Conservation (phyloP, 1,140 invertebrate species). For the Pseudomyrmex concolor region DNA sequence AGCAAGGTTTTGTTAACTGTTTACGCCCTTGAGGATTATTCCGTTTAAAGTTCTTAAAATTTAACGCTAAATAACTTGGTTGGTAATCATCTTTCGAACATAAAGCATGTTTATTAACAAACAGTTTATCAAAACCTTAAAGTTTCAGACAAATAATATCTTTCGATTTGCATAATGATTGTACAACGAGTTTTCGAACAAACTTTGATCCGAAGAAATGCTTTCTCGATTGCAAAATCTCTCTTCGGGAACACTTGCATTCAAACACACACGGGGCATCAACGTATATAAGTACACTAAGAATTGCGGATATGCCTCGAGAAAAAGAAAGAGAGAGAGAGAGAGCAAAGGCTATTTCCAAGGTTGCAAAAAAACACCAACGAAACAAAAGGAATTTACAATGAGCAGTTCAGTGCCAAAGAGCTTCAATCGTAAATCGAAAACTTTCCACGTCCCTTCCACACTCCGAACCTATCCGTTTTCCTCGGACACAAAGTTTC, state of each 20-base stretch:
- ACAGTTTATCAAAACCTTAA: not conserved
- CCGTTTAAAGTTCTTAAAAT: constrained; percentile 13
- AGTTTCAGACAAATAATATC: not conserved
- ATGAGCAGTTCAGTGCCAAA: constrained; percentile 46
- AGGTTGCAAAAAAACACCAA: constrained; percentile 21
- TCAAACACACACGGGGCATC: constrained; percentile 1
- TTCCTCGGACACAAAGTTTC: constrained; percentile 14
- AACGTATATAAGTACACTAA: constrained; percentile 5
- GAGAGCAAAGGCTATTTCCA: constrained; percentile 41
- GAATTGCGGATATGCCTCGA: constrained; percentile 40
- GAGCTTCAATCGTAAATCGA: constrained; percentile 55
- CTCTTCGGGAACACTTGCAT: constrained; percentile 34
- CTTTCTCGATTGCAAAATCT: not conserved
- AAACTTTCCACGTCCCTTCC: constrained; percentile 39
- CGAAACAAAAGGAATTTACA: constrained; percentile 58
- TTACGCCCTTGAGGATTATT: constrained; percentile 5
- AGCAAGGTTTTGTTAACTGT: constrained; percentile 29
- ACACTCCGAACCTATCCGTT: not conserved
- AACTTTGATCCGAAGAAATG: not conserved
- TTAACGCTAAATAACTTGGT: not conserved
- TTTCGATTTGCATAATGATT: not conserved
- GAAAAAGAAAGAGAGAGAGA: not conserved
- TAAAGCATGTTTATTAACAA: constrained; percentile 8
- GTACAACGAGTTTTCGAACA: not conserved
- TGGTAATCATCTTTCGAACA: constrained; percentile 16